Percentiles rank a stretch among this genome's conserved stretches.
These are phyloP conservation scores for Zygothrica quintamaculata DNA, from an alignment of 2,888 invertebrate species.

Conservation along the genomic window DNA sequence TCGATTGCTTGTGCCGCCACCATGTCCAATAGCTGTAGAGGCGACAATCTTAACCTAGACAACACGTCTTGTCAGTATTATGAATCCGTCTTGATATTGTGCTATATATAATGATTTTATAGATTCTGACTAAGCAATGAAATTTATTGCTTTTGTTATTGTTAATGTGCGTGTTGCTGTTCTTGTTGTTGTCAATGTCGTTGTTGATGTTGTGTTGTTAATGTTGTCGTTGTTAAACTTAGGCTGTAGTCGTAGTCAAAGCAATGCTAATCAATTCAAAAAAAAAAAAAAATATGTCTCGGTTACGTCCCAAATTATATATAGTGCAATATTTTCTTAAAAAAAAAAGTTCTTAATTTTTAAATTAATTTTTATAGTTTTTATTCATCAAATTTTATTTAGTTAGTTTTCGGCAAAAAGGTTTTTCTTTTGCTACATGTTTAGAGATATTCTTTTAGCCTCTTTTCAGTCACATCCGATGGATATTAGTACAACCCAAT, in stretches of 20 bases:
- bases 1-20: constrained; percentile 31
- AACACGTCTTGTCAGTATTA: constrained; percentile 66
- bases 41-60: constrained; percentile 63
- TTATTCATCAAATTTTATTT: no score
- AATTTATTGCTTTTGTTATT: constrained; percentile 48
- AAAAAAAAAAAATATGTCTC: not conserved
- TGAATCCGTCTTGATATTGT: constrained; percentile 75
- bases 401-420: no score
- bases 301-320: constrained; percentile 19
- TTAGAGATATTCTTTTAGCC: no score
- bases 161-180: constrained; percentile 41
- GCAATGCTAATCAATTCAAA: constrained; percentile 20
- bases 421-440: no score
- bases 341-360: no score
- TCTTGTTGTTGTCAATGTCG: constrained; percentile 11
- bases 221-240: constrained; percentile 35
- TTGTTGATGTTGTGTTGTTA: constrained; percentile 24
- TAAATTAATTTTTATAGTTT: no score
- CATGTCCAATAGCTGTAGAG: constrained; percentile 49
- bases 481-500: no score
- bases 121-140: constrained; percentile 33
- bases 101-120: constrained; percentile 32
- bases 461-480: no score
- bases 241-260: constrained; percentile 48
- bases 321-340: constrained; percentile 65